Evolutionary conservation across 2,888 invertebrate genomes (phyloP).

Genomic region (Alentia gelatinosa): DNA sequence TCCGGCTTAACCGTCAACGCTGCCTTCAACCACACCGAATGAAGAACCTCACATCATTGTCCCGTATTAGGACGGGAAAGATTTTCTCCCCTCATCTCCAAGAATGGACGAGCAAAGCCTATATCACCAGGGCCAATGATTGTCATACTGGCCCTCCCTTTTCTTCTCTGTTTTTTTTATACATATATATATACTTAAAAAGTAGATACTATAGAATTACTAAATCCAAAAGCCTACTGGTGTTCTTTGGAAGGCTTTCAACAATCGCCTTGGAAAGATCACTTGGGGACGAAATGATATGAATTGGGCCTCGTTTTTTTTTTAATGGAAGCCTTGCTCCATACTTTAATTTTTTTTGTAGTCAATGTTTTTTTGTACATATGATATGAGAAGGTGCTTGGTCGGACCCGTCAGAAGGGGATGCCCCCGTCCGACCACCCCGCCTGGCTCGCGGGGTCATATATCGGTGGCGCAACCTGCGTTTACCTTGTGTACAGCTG

Average conservation of each 20-base stretch:
- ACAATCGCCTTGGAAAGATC: conserved; percentile 7
- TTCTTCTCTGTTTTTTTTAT: not conserved
- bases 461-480: too few species aligned
- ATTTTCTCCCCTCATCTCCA: too few species aligned
- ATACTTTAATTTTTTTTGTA: not conserved
- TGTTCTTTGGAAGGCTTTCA: not conserved
- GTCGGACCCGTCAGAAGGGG: not conserved
- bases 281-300: not conserved
- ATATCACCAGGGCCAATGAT: too few species aligned
- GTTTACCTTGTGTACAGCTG: not conserved
- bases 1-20: too few species aligned
- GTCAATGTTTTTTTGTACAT: not conserved
- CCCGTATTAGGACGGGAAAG: too few species aligned
- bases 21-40: too few species aligned
- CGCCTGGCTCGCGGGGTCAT: not conserved
- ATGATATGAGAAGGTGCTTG: not conserved
- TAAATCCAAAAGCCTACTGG: conserved; percentile 4
- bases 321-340: not conserved
- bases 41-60: too few species aligned
- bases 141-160: not conserved
- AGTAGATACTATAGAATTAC: not conserved
- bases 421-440: not conserved
- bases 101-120: too few species aligned
- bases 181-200: not conserved
- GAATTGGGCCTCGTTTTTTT: not conserved